phyloP scores from a whole-genome alignment of 92 coral and sea anemone species.

The Epizoanthus rinbou region DNA sequence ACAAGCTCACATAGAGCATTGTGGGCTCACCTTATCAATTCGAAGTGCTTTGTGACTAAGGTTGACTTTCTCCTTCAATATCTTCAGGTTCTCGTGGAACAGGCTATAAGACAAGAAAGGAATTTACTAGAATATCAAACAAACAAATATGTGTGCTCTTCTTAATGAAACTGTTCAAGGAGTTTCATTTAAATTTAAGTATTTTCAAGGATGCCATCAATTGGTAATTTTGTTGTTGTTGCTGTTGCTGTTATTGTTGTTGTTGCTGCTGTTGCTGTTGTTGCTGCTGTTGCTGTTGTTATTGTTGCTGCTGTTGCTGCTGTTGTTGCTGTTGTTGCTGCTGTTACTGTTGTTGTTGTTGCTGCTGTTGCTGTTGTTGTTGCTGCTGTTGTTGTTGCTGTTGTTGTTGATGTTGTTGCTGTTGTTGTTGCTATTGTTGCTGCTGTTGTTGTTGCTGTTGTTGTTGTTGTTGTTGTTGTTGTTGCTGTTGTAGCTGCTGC shows the following conservation, averaged over 20 bases:
- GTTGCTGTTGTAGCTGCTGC: background rate
- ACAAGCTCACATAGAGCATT: background rate
- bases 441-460: background rate
- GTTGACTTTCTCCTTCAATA: conserved; percentile 72
- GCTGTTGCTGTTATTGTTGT: background rate
- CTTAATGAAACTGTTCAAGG: no score
- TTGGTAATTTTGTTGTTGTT: background rate
- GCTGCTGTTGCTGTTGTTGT: background rate
- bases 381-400: background rate
- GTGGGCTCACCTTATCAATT: conserved; percentile 79
- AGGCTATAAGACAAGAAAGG: conserved; percentile 54
- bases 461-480: background rate
- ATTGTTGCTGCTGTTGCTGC: background rate
- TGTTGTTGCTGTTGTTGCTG: background rate
- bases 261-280: background rate
- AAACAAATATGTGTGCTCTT: background rate
- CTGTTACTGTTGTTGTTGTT: no score
- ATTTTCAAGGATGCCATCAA: no score
- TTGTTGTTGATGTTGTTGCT: background rate
- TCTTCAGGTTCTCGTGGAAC: conserved; percentile 78
- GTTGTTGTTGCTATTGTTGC: background rate
- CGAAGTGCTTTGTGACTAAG: conserved; percentile 90
- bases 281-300: background rate
- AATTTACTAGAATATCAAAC: background rate
- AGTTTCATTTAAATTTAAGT: no score